Evolutionary conservation across 2,888 invertebrate genomes (phyloP), one percentile per base, ranked within the genome.

Genomic region (Rhamnusium bicolor): DNA sequence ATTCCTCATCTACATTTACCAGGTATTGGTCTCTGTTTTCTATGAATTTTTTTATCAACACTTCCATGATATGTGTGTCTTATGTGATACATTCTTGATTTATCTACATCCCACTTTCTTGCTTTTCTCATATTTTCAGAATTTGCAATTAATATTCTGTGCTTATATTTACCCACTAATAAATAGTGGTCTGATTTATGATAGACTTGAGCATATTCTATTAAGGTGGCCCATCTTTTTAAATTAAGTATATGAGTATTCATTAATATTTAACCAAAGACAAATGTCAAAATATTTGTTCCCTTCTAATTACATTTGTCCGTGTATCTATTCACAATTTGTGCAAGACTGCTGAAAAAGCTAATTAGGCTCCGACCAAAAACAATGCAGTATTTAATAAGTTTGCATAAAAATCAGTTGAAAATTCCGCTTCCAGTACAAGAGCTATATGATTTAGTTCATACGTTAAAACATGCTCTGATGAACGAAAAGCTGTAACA

Each of bases 351-450:
- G n/a, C n/a, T 4, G 40, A 53, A 53, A 65, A 65, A 65, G 32
- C 32, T 65, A 65, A 65, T 65, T 65, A 65, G 29, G 5, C 18
- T 53, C 63, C 32, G 24, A 14, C 49, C 65, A 12, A 29, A 24
- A 65, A 53, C 65, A 53, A 53, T 53, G 27, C 12, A 27, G 18
- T 40, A 16, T 53, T 63, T 65, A 65, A 65, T 65, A 53, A 65
- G 32, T 29, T 21, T 53, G 65, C 32, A 27, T 65, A 65, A 65
- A 65, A 53, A 51, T 53, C 53, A 27, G 53, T 16, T 18, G 29
- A 14, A 65, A 53, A 24, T 65, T 65, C 40, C 53, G 53, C 65
- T 53, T 40, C 53, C 65, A 53, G 53, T 65, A 53, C 65, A 18
- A 65, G 24, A 53, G 40, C 29, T 58, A 18, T 62, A 24, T 62